A percentile compares a stretch with the other conserved stretches of the same genome.
phyloP scores from a whole-genome alignment of 1,140 invertebrate genomes.

The Sipha flava region DNA sequence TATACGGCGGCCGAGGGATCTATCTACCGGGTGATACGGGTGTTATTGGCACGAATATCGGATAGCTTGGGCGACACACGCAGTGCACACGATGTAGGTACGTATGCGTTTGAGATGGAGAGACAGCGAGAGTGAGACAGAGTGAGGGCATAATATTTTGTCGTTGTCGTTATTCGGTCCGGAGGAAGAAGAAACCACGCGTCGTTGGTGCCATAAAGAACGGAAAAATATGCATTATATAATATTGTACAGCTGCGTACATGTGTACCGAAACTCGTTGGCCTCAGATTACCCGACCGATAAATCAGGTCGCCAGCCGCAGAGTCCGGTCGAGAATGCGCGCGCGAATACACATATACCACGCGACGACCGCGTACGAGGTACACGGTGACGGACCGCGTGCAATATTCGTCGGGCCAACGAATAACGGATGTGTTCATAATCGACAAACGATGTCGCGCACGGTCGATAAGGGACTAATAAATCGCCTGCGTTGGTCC shows the following conservation, averaged over 20 bases:
- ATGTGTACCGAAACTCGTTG: conserved; percentile 3
- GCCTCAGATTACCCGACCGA: conserved; percentile 25
- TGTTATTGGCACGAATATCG: background rate
- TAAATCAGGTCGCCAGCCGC: background rate
- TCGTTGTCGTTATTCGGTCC: background rate
- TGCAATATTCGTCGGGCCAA: background rate
- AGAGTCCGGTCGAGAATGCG: background rate
- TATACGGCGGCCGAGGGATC: background rate
- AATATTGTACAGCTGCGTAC: background rate
- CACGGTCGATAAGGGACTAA: conserved; percentile 21
- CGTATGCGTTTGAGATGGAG: no score
- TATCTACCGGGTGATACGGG: background rate
- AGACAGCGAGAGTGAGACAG: no score
- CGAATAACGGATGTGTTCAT: background rate
- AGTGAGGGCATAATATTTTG: background rate
- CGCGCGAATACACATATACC: background rate
- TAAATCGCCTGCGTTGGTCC: conserved; percentile 1
- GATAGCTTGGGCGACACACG: background rate
- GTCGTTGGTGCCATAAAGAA: background rate
- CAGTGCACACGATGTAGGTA: no score
- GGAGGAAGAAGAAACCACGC: background rate
- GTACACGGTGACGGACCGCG: background rate
- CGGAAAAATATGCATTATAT: background rate
- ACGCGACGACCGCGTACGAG: background rate
- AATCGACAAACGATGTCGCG: conserved; percentile 17